Conservation (phyloP, 1,140 invertebrate species). For the Chironomus tepperi region DNA sequence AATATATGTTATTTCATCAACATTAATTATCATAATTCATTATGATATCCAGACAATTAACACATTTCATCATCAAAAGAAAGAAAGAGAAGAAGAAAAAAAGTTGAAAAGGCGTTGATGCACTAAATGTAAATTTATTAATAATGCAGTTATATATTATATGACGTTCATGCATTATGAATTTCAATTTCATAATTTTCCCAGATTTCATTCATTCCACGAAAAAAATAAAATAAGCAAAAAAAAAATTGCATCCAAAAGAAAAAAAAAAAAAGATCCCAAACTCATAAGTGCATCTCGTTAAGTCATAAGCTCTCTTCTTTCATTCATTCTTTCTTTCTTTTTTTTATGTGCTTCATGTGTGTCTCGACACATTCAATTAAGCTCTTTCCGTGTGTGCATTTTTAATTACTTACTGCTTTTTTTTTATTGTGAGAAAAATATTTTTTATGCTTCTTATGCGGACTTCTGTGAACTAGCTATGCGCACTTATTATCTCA, state of each 20-base stretch:
- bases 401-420: not conserved
- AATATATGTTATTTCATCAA: not conserved
- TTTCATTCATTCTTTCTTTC: not conserved
- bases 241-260: no score
- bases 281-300: not conserved
- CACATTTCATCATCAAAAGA: no score
- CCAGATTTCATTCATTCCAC: not conserved
- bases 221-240: not conserved
- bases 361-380: slow-evolving; percentile 6
- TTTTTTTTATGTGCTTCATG: not conserved
- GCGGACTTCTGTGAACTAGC: no score
- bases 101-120: no score
- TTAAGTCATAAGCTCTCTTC: not conserved
- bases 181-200: not conserved
- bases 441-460: no score
- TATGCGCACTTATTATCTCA: no score
- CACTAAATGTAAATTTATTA: no score
- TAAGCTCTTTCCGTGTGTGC: not conserved
- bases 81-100: no score
- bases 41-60: not conserved
- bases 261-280: no score
- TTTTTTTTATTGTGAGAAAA: no score
- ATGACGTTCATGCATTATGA: not conserved
- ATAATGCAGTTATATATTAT: not conserved
- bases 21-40: not conserved